phyloP scores from a whole-genome alignment of 2,113 vertebrate genomes.

The Phoxinus phoxinus region DNA sequence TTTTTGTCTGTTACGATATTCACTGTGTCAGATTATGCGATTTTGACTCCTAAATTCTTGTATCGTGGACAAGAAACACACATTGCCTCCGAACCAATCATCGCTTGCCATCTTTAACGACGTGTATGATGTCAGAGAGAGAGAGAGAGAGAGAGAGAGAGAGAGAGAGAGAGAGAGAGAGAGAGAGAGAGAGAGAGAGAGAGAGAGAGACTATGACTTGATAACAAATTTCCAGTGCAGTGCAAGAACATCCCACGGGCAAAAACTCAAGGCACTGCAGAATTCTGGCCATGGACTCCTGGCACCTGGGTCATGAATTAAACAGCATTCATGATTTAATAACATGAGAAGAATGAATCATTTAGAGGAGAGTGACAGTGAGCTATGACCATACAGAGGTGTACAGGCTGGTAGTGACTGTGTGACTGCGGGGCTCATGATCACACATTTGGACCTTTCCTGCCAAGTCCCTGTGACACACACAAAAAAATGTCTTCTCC shows the following conservation, averaged over 20 bases:
- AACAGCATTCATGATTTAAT: slow-evolving; percentile 65
- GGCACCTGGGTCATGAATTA: slow-evolving; percentile 63
- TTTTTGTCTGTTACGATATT: too few species aligned
- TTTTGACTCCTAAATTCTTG: too few species aligned
- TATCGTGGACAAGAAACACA: too few species aligned
- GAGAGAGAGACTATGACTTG: not conserved
- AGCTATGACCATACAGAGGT: slow-evolving; percentile 52
- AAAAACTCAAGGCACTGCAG: slow-evolving; percentile 39
- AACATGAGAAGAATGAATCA: slow-evolving; percentile 61
- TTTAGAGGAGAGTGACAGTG: slow-evolving; percentile 65
- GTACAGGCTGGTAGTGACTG: not conserved
- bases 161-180: not conserved
- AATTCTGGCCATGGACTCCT: slow-evolving; percentile 25
- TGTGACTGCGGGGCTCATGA: slow-evolving; percentile 1
- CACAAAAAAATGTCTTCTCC: not conserved
- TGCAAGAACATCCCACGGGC: not conserved
- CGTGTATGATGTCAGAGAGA: too few species aligned
- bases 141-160: too few species aligned
- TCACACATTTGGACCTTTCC: not conserved
- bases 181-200: not conserved
- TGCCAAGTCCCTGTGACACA: not conserved
- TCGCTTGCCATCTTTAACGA: too few species aligned
- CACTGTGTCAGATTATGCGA: too few species aligned
- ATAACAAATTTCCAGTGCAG: not conserved
- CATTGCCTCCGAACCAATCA: too few species aligned